Evolutionary conservation across 2,113 vertebrate species (phyloP), one percentile per base, ranked within the genome.

Genomic region (Gallinago jamesoni): DNA sequence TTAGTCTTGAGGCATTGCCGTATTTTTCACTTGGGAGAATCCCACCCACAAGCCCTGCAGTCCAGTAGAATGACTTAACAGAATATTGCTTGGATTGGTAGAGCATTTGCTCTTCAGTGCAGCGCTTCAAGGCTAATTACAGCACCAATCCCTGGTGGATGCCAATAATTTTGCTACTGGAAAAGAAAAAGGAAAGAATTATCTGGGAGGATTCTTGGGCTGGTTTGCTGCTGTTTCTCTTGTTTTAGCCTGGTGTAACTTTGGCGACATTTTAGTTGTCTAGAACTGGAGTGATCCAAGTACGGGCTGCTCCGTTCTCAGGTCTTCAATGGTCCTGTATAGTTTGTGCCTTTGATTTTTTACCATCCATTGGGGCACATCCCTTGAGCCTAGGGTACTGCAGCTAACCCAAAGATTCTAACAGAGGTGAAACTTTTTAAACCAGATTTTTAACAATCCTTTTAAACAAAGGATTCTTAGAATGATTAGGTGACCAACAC

Each of bases 21-120:
- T 89, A 72, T 94, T 93, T 94, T 92, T 70, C 95, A 74, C 87
- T 91, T 87, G 93, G 91, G 93, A 97, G 83, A 96, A 91, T 85
- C 87, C 89, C 95, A 94, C 84, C 69, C 92, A 91, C 62, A 76
- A 82, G 37, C 53, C 15, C 72, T 87, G 91, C 78, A 79, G 70
- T 89, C 89, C 91, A 87, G 28, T 4, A 93, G 78, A 93, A 87
- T 95, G 91, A 96, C 74, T 91, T 94, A 92, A 95, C 31, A 89
- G 73, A 91, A 91, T 62, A 88, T 59, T 56, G n/a, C 63, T 91
- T 90, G 63, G 87, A 81, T 70, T 53, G 31, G 47, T 72, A 76
- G 27, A 84, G 45, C 12, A 1, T 55, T 87, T 89, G 41, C 41
- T 94, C 77, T 87, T 79, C 41, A 73, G 21, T 52, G 63, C 50